Base-by-base conservation (phyloP, 2,797 vertebrate genomes). In the Xerus rutilus region DNA sequence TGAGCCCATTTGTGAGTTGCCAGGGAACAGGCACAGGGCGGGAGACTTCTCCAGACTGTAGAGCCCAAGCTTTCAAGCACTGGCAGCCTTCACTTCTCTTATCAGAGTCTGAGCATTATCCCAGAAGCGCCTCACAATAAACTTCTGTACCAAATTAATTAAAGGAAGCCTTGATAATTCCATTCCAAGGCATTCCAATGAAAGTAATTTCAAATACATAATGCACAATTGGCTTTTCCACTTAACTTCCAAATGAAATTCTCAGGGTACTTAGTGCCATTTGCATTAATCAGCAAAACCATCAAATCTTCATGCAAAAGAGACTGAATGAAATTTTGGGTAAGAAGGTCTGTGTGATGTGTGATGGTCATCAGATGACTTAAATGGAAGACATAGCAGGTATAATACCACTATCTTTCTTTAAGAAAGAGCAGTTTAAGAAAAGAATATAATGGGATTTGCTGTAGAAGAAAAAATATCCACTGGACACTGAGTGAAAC, bases 1-100 rank as follows among this genome's bases (percentile, higher is more conserved):
- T 69, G 59, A 92, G 39, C 15, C 97, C 93, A 93, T 98, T 98
- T 95, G 97, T 79, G 93, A 96, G 98, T 98, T 98, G 98, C 98
- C 98, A 98, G 98, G 98, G 98, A 98, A 98, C 97, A 23, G 81
- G 91, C 13, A 0, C 14, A 7, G 54, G 25, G 95, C 93, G 96
- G 96, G 86, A 91, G 96, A 92, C 83, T 98, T 94, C 89, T 92
- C 52, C 65, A 59, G 93, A 78, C 78, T 90, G 88, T 77, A 96
- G 97, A 98, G 98, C 81, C 65, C 23, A 72, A 95, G 90, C 87
- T 97, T 96, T 95, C 83, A 79, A 74, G 93, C 91, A 25, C 93
- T 96, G 83, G 89, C 96, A 91, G 74, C 83, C 77, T 39, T 86
- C 12, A 2, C 32, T 87, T 97, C 79, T 97, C 94, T 96, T 97